These are phyloP conservation scores for Platyscapa corneri DNA, from an alignment of 1,140 invertebrate species.

Conservation along the genomic window DNA sequence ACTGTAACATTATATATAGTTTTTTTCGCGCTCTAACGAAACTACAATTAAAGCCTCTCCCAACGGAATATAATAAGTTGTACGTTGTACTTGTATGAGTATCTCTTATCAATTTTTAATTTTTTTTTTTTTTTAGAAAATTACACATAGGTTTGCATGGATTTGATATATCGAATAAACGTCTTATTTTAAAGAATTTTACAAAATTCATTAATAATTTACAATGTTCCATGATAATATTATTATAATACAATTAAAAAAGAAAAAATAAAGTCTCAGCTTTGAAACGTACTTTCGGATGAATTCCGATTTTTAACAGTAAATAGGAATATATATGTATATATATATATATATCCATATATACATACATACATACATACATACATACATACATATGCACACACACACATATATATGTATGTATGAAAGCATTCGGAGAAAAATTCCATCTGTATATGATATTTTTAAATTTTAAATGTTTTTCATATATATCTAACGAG, in stretches of 20 bases:
- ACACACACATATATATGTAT: constrained; percentile 8
- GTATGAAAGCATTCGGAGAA: constrained; percentile 10
- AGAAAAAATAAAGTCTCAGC: constrained; percentile 27
- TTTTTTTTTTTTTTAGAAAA: constrained; percentile 36
- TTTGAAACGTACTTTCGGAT: constrained; percentile 44
- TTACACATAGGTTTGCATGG: constrained; percentile 39
- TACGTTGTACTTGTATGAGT: constrained; percentile 12
- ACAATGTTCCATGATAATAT: constrained; percentile 4
- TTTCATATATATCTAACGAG: neutral
- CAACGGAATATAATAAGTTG: constrained; percentile 30
- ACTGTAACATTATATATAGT: neutral
- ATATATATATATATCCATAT: no score
- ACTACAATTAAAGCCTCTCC: constrained; percentile 38
- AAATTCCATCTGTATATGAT: neutral
- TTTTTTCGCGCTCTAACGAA: constrained; percentile 15
- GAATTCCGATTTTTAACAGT: constrained; percentile 40
- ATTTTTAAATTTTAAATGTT: neutral
- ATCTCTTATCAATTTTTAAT: constrained; percentile 14
- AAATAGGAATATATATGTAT: constrained; percentile 31
- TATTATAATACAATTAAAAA: constrained; percentile 35
- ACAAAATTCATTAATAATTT: constrained; percentile 44
- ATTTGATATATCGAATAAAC: constrained; percentile 34
- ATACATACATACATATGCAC: no score
- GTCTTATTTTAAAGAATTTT: constrained; percentile 14
- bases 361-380: no score